A percentile compares a stretch with the other conserved stretches of the same genome.
phyloP scores from a whole-genome alignment of 1,140 invertebrate species.

The Sycobia sp. region DNA sequence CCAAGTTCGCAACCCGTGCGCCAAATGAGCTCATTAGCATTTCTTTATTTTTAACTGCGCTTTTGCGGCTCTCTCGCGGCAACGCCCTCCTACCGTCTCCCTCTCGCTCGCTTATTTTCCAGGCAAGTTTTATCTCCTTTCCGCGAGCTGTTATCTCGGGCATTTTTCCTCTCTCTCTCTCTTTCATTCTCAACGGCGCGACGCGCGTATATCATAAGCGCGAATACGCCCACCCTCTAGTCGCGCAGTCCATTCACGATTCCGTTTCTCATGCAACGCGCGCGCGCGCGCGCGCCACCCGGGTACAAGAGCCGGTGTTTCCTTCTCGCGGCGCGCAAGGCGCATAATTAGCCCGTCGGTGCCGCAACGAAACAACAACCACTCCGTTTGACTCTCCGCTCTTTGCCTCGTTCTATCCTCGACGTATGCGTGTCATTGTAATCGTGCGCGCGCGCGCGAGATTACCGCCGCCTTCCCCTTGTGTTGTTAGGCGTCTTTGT shows the following conservation, averaged over 20 bases:
- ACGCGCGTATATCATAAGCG: not conserved
- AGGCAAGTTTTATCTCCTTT: not conserved
- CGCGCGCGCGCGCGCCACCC: too few relatives aligned
- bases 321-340: not conserved
- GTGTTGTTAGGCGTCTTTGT: not conserved
- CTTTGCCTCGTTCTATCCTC: too few relatives aligned
- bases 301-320: too few relatives aligned
- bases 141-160: slow-evolving; percentile 3
- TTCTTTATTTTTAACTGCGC: slow-evolving; percentile 4
- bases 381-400: not conserved
- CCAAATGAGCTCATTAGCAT: slow-evolving; percentile 3
- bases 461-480: too few relatives aligned
- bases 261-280: not conserved
- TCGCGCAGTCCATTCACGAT: not conserved
- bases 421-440: not conserved
- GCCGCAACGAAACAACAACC: too few relatives aligned
- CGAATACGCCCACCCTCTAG: not conserved
- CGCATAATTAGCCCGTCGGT: not conserved
- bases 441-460: not conserved
- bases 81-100: too few relatives aligned
- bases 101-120: too few relatives aligned
- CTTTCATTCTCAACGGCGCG: slow-evolving; percentile 7
- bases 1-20: too few relatives aligned
- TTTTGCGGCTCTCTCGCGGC: too few relatives aligned
- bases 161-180: too few relatives aligned